phyloP scores from a whole-genome alignment of 2,113 vertebrate species.

The Hemibagrus wyckioides region DNA sequence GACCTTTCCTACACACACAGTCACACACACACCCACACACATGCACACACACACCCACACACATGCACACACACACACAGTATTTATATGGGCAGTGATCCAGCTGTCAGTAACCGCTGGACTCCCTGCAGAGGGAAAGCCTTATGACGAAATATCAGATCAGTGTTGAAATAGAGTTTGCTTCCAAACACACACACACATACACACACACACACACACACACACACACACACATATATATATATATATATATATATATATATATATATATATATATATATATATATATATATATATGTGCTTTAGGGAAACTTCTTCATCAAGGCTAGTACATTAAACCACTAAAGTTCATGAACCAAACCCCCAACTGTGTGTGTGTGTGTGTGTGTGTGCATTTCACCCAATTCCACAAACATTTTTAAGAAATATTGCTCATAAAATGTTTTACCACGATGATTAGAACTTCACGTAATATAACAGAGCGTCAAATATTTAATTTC shows the following conservation, averaged over 20 bases:
- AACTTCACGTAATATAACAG: not conserved
- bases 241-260: not conserved
- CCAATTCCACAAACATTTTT: not conserved
- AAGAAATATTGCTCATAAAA: not conserved
- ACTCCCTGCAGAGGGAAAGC: constrained; percentile 13
- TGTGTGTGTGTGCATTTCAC: not conserved
- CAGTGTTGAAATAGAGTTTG: not conserved
- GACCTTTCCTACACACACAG: constrained; percentile 68
- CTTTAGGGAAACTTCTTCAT: not conserved
- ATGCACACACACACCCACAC: constrained; percentile 33
- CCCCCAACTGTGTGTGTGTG: too few relatives aligned
- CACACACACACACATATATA: not conserved
- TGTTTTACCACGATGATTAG: not conserved
- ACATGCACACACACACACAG: not conserved
- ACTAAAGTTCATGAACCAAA: not conserved
- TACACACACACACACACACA: not conserved
- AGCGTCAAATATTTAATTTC: not conserved
- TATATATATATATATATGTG: not conserved
- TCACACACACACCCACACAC: constrained; percentile 20
- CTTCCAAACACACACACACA: not conserved
- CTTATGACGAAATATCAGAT: constrained; percentile 36
- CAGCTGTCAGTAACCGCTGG: constrained; percentile 32
- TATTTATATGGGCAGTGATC: constrained; percentile 14
- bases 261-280: not conserved
- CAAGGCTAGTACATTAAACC: not conserved